Evolutionary conservation across 2,888 invertebrate species (phyloP).

Genomic region (Drosophila macrospina): DNA sequence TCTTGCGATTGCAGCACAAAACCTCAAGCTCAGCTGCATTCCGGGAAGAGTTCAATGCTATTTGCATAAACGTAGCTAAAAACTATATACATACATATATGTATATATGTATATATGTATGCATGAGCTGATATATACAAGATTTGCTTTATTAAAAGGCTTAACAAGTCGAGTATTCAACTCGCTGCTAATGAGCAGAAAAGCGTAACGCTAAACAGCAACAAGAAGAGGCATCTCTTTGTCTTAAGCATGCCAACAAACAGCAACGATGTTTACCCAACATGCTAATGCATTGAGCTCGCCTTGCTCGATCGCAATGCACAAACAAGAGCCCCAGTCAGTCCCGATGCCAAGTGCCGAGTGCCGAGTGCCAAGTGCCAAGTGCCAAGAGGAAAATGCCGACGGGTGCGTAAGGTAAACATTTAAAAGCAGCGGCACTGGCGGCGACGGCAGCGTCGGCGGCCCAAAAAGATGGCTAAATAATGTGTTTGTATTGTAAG

Average conservation of each 20-base stretch:
- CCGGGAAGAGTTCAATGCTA: slow-evolving; percentile 73
- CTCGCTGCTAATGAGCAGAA: slow-evolving; percentile 80
- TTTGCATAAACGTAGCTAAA: slow-evolving; percentile 49
- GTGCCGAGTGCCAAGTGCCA: slow-evolving; percentile 13
- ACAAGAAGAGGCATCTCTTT: slow-evolving; percentile 53
- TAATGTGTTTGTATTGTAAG: slow-evolving; percentile 80
- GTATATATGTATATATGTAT: neutral
- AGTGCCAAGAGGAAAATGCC: slow-evolving; percentile 68
- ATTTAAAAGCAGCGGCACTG: slow-evolving; percentile 56
- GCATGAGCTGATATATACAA: slow-evolving; percentile 8
- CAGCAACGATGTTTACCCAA: slow-evolving; percentile 70
- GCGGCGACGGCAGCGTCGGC: slow-evolving; percentile 50
- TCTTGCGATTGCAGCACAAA: slow-evolving; percentile 22
- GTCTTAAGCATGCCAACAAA: slow-evolving; percentile 68
- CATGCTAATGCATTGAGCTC: slow-evolving; percentile 75
- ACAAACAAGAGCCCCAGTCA: slow-evolving; percentile 56
- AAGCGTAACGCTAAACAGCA: slow-evolving; percentile 73
- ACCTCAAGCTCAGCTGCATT: slow-evolving; percentile 44
- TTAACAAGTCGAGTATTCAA: slow-evolving; percentile 56
- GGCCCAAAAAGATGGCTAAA: slow-evolving; percentile 81
- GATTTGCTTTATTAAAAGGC: slow-evolving; percentile 70
- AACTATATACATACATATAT: neutral
- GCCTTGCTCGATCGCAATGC: slow-evolving; percentile 58
- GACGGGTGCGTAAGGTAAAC: slow-evolving; percentile 84
- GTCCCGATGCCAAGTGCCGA: neutral